Conservation (phyloP, 2,888 invertebrate species). For the Autographa pulchrina region DNA sequence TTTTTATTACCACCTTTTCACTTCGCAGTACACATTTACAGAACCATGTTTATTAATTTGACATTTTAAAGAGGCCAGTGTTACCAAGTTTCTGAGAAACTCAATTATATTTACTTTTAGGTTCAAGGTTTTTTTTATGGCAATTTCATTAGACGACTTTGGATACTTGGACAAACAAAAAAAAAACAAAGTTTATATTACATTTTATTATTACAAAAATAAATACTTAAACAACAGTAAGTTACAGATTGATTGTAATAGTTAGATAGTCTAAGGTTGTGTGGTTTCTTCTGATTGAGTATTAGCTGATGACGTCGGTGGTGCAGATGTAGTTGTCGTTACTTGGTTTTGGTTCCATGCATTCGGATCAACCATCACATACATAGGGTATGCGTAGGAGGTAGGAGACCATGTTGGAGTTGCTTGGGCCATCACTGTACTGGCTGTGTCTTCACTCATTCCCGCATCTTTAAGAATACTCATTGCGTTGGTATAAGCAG, state of each 20-base stretch:
- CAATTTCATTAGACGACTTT: not conserved
- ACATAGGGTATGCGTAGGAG: conserved; percentile 78
- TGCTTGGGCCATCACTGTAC: conserved; percentile 62
- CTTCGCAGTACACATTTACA: conserved; percentile 17
- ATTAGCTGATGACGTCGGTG: conserved; percentile 53
- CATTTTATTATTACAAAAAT: conserved; percentile 43
- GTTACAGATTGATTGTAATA: conserved; percentile 18
- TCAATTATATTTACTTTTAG: not conserved
- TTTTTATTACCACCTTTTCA: not conserved
- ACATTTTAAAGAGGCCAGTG: conserved; percentile 22
- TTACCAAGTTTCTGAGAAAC: conserved; percentile 16
- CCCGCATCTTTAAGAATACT: conserved; percentile 74
- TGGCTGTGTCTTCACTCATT: conserved; percentile 69
- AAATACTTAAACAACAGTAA: conserved; percentile 38
- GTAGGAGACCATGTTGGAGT: conserved; percentile 75
- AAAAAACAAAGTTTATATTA: conserved; percentile 17
- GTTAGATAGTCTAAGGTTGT: conserved; percentile 25
- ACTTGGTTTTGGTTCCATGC: conserved; percentile 74
- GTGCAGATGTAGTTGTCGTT: conserved; percentile 55
- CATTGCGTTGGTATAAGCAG: conserved; percentile 77
- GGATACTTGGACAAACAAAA: conserved; percentile 8
- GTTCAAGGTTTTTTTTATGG: no score
- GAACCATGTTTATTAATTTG: conserved; percentile 42
- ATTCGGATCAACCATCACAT: conserved; percentile 80
- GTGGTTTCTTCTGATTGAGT: conserved; percentile 48